Evolutionary conservation across 2,113 vertebrate genomes (phyloP).

Genomic region (Philantomba maxwellii): DNA sequence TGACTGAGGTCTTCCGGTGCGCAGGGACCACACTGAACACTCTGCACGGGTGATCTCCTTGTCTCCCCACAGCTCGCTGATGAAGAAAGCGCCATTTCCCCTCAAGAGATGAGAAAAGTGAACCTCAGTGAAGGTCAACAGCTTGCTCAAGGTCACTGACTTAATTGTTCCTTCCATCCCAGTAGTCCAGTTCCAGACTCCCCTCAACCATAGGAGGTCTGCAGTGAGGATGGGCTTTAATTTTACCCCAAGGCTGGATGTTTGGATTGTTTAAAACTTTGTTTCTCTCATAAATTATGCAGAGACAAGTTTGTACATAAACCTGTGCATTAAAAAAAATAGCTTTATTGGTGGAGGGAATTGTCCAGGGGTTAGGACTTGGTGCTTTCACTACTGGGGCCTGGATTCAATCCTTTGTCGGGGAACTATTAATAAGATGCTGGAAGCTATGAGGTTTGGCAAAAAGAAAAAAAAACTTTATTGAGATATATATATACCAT

Average conservation of each 20-base stretch:
- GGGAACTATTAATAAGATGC: neutral
- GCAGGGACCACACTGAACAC: neutral
- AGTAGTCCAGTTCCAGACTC: neutral
- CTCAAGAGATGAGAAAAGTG: neutral
- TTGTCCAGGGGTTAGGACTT: neutral
- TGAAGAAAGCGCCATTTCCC: neutral
- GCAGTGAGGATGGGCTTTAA: neutral
- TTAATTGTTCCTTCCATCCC: neutral
- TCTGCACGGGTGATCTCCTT: rapidly evolving
- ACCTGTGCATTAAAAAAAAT: neutral
- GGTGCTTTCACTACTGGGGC: neutral
- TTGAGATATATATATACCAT: neutral
- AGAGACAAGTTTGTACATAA: neutral
- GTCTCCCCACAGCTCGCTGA: neutral
- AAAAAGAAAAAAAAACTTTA: neutral
- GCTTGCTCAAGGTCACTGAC: neutral
- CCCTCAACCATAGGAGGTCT: neutral
- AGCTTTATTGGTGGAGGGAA: neutral
- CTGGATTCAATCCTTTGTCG: neutral
- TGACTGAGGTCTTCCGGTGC: neutral
- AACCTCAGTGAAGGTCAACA: neutral
- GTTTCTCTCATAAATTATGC: neutral
- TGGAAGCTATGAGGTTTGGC: neutral
- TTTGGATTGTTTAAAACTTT: neutral
- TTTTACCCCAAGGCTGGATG: neutral